A percentile compares a stretch with the other conserved stretches of the same genome.
These are phyloP conservation scores for Eupithecia abbreviata DNA, from an alignment of 2,888 invertebrate species.

Conservation along the genomic window DNA sequence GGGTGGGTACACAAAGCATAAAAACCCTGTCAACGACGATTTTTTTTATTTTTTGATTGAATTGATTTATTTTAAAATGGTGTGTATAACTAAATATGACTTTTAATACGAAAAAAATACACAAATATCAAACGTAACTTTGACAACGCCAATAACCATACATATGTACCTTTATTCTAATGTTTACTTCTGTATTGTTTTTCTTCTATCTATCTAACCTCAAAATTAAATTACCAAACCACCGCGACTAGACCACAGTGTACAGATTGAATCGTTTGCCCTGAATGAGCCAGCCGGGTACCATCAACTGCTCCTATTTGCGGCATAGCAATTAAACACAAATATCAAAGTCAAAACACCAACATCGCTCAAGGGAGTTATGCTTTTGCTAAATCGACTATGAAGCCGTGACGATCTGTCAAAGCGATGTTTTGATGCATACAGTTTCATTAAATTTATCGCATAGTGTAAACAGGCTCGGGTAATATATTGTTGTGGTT, in stretches of 20 bases:
- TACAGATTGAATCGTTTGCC: background rate
- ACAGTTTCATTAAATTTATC: constrained; percentile 16
- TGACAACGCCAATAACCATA: too few species aligned
- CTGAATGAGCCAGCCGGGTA: background rate
- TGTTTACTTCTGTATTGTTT: too few species aligned
- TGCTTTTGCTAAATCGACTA: constrained; percentile 5
- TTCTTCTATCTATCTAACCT: too few species aligned
- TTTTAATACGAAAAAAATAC: too few species aligned
- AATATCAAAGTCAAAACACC: constrained; percentile 4
- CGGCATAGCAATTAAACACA: background rate
- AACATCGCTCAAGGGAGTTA: constrained; percentile 10
- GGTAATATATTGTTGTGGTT: constrained; percentile 38
- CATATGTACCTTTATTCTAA: too few species aligned
- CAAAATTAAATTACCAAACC: background rate
- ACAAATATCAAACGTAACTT: too few species aligned
- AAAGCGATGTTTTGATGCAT: constrained; percentile 14
- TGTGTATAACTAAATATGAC: too few species aligned
- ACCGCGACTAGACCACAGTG: background rate
- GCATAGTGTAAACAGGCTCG: constrained; percentile 29
- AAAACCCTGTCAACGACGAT: too few species aligned
- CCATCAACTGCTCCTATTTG: background rate
- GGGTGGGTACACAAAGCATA: too few species aligned
- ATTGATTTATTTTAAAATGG: too few species aligned
- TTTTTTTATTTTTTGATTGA: too few species aligned
- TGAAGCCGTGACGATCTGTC: constrained; percentile 8